These are phyloP conservation scores for Toxostoma redivivum DNA, from an alignment of 2,113 vertebrate species.

Conservation along the genomic window DNA sequence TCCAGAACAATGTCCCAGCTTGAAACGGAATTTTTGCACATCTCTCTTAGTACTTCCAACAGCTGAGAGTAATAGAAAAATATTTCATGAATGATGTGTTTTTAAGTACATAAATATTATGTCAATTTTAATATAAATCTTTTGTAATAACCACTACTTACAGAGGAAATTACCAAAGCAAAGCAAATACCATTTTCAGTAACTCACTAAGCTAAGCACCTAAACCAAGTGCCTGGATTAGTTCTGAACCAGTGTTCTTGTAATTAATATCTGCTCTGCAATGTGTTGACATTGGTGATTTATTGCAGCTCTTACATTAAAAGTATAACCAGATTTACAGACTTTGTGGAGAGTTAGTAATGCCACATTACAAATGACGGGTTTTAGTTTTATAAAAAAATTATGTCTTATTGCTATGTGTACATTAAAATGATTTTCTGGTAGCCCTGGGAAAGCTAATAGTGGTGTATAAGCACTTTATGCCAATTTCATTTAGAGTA, in stretches of 20 bases:
- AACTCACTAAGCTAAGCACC: neutral
- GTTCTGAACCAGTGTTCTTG: neutral
- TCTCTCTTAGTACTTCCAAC: neutral
- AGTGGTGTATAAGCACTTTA: neutral
- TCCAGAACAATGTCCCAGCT: neutral
- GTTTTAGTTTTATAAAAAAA: neutral
- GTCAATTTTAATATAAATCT: neutral
- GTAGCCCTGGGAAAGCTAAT: conserved; percentile 9
- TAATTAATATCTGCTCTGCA: neutral
- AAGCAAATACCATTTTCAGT: neutral
- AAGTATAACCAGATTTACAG: neutral
- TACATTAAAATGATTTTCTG: neutral
- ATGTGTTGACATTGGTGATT: neutral
- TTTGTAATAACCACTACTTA: neutral
- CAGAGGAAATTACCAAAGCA: neutral
- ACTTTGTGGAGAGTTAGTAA: neutral
- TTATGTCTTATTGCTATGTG: neutral
- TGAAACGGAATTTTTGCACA: neutral
- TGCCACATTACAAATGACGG: neutral
- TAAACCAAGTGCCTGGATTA: neutral
- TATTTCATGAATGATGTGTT: neutral
- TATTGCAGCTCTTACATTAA: neutral
- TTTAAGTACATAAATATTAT: neutral
- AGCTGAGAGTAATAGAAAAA: neutral
- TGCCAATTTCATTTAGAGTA: neutral